phyloP scores from a whole-genome alignment of 2,797 vertebrate species.

The Chanos chanos region DNA sequence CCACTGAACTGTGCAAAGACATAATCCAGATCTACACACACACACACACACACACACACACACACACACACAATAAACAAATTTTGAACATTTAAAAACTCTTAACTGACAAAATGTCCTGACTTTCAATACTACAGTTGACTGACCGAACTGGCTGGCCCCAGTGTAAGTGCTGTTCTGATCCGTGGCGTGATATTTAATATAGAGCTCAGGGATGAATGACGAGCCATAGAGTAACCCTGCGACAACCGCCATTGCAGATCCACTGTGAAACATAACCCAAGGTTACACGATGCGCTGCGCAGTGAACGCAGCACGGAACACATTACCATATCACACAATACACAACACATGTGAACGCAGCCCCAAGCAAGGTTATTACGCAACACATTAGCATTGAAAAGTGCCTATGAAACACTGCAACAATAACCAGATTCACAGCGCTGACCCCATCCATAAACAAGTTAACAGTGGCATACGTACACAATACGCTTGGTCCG shows the following conservation, averaged over 20 bases:
- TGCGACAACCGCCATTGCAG: conserved; percentile 73
- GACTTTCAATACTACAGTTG: too few species aligned
- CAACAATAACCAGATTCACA: too few species aligned
- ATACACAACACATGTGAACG: too few species aligned
- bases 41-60: not conserved
- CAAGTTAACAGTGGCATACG: too few species aligned
- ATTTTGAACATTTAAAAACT: too few species aligned
- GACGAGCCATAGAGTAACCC: conserved; percentile 80
- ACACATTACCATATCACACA: not conserved
- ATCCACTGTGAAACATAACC: conserved; percentile 69
- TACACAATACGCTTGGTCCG: conserved; percentile 72
- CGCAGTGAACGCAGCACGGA: not conserved
- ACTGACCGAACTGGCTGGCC: conserved; percentile 81
- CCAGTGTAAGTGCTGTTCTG: conserved; percentile 73
- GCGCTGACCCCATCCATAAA: too few species aligned
- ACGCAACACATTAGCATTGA: not conserved
- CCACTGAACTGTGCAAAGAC: conserved; percentile 81
- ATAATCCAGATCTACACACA: conserved; percentile 84
- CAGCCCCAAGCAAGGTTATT: too few species aligned
- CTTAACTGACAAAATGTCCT: too few species aligned
- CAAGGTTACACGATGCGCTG: not conserved
- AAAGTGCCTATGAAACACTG: not conserved
- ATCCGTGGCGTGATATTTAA: conserved; percentile 77
- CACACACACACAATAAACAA: too few species aligned
- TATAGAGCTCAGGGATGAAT: conserved; percentile 83